Conservation (phyloP, 2,113 vertebrate species). For the Sorex araneus region DNA sequence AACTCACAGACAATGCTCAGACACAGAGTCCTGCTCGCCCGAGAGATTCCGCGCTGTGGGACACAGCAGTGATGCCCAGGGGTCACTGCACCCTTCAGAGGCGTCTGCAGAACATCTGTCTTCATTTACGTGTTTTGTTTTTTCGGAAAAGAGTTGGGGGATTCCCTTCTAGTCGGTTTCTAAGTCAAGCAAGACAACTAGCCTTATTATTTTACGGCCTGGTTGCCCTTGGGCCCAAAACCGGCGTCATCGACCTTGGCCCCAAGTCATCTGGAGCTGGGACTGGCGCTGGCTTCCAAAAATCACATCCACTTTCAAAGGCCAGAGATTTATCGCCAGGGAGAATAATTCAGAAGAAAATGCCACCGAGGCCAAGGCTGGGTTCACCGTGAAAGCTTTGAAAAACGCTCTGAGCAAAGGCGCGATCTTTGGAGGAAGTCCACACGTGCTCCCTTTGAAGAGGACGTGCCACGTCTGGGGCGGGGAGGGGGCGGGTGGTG, state of each 20-base stretch:
- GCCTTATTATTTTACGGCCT: conserved; percentile 76
- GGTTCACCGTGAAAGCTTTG: conserved; percentile 71
- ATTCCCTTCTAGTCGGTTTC: conserved; percentile 63
- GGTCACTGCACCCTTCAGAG: background rate
- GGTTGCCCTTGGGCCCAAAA: conserved; percentile 67
- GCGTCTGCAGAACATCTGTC: background rate
- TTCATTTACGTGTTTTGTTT: conserved; percentile 23
- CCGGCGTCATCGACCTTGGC: conserved; percentile 78
- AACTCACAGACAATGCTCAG: background rate
- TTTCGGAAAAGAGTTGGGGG: too few relatives aligned
- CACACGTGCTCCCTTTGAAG: conserved; percentile 64
- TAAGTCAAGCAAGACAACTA: conserved; percentile 67
- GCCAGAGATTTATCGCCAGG: conserved; percentile 80
- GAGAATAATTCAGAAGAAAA: conserved; percentile 73
- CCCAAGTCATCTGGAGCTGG: conserved; percentile 75
- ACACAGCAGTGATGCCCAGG: background rate
- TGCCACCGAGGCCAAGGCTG: conserved; percentile 64
- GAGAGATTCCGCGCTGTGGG: background rate
- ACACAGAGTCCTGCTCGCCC: conserved; percentile 1
- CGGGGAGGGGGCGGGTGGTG: background rate
- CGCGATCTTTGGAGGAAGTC: conserved; percentile 57
- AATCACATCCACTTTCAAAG: conserved; percentile 83
- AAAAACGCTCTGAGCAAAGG: conserved; percentile 63
- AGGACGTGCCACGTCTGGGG: conserved; percentile 17
- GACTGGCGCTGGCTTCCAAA: conserved; percentile 76